These are phyloP conservation scores for Anguilla marmorata DNA, from an alignment of 2,797 vertebrate genomes.

Conservation along the genomic window DNA sequence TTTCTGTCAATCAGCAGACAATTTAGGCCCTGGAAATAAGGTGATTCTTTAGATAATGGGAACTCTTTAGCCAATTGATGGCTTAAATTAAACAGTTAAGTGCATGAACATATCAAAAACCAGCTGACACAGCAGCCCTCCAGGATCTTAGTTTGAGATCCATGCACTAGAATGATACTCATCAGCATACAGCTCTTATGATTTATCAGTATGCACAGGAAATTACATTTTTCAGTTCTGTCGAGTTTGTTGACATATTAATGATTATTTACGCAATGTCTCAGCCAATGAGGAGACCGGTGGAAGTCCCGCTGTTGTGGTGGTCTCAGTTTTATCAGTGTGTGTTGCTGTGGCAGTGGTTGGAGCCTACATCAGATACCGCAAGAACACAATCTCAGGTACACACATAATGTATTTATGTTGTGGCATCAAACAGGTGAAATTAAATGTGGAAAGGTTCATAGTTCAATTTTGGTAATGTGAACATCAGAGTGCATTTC, in stretches of 20 bases:
- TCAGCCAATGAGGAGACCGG: not conserved
- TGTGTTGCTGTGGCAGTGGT: constrained; percentile 4
- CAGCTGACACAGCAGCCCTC: no score
- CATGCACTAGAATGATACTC: not conserved
- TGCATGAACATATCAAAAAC: no score
- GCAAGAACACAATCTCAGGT: not conserved
- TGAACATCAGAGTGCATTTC: not conserved
- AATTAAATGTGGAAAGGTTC: no score
- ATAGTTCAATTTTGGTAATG: not conserved
- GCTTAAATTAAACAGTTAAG: no score
- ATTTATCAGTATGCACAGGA: no score
- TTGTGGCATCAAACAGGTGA: not conserved
- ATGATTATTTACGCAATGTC: not conserved
- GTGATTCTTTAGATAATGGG: no score
- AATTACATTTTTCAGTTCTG: no score
- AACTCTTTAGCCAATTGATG: no score
- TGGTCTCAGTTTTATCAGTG: not conserved
- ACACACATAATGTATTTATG: constrained; percentile 41
- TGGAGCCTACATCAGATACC: constrained; percentile 40
- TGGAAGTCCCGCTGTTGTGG: not conserved
- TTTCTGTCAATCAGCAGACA: no score
- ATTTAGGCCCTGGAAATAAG: no score
- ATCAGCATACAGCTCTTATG: not conserved
- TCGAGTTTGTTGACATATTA: not conserved
- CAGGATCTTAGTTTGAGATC: no score